phyloP scores from a whole-genome alignment of 2,113 vertebrate species.

The Xyliphius kryptos region DNA sequence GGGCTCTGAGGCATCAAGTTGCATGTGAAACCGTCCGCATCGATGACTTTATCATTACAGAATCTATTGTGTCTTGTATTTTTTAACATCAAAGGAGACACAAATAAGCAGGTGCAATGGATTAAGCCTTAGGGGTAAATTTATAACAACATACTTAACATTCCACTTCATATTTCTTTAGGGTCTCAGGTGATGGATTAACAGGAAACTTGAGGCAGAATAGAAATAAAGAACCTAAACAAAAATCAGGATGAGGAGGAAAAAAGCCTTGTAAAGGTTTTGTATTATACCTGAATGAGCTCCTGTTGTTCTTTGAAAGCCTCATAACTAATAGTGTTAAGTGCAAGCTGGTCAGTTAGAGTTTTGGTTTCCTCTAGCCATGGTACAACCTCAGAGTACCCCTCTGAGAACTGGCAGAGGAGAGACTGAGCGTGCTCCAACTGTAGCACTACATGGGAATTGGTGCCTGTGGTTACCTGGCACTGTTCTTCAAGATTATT shows the following conservation, averaged over 20 bases:
- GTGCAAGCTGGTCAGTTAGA: slow-evolving; percentile 56
- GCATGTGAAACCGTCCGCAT: too few relatives aligned
- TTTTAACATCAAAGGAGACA: too few relatives aligned
- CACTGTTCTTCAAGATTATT: slow-evolving; percentile 62
- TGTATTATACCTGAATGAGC: slow-evolving; percentile 75
- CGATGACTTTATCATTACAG: too few relatives aligned
- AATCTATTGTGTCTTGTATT: too few relatives aligned
- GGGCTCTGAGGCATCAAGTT: too few relatives aligned
- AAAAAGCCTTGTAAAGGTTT: too few relatives aligned
- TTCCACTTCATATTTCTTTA: too few relatives aligned
- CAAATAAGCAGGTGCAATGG: too few relatives aligned
- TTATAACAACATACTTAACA: too few relatives aligned
- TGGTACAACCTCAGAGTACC: slow-evolving; percentile 68
- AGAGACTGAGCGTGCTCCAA: slow-evolving; percentile 77
- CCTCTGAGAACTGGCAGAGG: slow-evolving; percentile 71
- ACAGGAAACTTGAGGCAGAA: background rate
- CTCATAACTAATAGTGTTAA: slow-evolving; percentile 62
- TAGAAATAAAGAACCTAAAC: slow-evolving; percentile 5
- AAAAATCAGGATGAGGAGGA: too few relatives aligned
- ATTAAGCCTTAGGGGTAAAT: too few relatives aligned
- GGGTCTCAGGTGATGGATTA: background rate
- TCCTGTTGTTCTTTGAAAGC: slow-evolving; percentile 78
- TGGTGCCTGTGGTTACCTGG: slow-evolving; percentile 61
- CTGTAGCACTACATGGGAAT: slow-evolving; percentile 63
- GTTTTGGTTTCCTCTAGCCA: slow-evolving; percentile 75